Conservation (phyloP, 2,888 invertebrate genomes). For the Cerastis rubricosa region DNA sequence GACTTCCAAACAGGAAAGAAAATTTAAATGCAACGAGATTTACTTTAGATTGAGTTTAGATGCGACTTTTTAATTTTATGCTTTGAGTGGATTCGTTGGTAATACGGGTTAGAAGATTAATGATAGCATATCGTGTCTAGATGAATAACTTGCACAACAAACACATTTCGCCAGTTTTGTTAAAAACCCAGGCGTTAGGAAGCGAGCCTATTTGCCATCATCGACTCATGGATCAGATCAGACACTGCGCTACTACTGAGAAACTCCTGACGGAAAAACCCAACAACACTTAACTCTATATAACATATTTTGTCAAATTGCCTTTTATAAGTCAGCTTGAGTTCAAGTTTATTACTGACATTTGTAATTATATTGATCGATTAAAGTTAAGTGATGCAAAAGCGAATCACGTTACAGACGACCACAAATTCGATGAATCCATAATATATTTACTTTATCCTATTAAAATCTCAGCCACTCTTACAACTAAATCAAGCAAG, state of each 20-base stretch:
- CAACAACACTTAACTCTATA: neutral
- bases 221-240: neutral
- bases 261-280: neutral
- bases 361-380: neutral
- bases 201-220: neutral
- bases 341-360: neutral
- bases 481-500: constrained; percentile 4
- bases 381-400: neutral
- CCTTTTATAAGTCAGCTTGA: neutral
- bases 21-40: constrained; percentile 25
- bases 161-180: neutral
- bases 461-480: neutral
- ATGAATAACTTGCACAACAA: neutral
- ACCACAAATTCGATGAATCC: neutral
- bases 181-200: neutral
- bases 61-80: neutral
- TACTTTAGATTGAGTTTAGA: neutral
- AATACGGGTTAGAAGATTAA: neutral
- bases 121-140: too few species aligned
- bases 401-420: neutral
- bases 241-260: neutral
- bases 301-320: neutral
- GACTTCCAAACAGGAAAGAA: constrained; percentile 6
- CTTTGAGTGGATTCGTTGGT: neutral
- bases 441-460: neutral